Evolutionary conservation across 2,113 vertebrate genomes (phyloP), one percentile per base, ranked within the genome.

Genomic region (Trichechus manatus): DNA sequence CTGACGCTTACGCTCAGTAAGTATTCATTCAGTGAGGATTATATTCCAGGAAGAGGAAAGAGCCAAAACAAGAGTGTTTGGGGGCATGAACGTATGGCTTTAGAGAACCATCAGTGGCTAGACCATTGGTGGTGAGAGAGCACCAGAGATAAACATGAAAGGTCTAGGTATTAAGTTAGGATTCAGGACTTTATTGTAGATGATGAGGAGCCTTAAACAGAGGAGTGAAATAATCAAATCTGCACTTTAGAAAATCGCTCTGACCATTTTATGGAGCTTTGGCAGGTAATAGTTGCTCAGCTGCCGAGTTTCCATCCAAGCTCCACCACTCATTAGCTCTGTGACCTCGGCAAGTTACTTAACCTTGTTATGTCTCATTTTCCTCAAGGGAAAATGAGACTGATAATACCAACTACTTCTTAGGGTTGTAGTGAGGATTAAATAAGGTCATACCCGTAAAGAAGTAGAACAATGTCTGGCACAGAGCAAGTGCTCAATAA

Each of bases 201-300:
- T 31, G 42, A 66, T 42, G 36, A 84, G 17, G 17, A 47, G 6
- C 39, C 27, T 15, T 47, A 22, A 47, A 29, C 23, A 13, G 20
- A 7, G 1, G 5, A 13, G 20, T 33, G 53, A 42, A 3, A 63
- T 66, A 44, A 85, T 6, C 42, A 33, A 44, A 47, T 47, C 6
- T 66, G 39, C 39, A 42, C 33, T 66, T 66, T 7, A 83, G 59
- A 31, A 84, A 29, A 29, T 27, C 6, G 17, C n/a, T 5, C 0
- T 63, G 81, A 63, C n/a, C 23, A 1, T 5, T 23, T 23, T 19
- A 39, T 25, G 25, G 39, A 22, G 39, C 39, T 42, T 63, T 20
- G 39, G 39, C 9, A 5, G 0, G 39, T 20, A 29, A 39, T 0
- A 10, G 39, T 9, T 10, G 0, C 7, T 64, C 61, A 17, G 29